Conservation (phyloP, 2,113 vertebrate species). For the Coptodon rendalli region DNA sequence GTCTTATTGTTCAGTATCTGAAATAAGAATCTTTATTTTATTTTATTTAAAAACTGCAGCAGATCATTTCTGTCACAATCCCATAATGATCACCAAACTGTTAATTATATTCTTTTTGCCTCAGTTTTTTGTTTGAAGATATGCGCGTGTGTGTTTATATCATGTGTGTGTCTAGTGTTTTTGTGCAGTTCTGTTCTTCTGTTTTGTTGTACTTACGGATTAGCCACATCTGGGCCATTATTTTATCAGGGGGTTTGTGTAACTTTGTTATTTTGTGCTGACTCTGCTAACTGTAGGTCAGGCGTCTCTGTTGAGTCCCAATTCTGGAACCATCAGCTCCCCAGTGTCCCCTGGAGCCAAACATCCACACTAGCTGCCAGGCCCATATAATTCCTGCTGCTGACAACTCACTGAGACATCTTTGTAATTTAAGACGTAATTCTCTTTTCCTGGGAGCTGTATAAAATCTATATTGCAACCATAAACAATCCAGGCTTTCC, state of each 20-base stretch:
- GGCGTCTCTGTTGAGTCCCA: constrained; percentile 25
- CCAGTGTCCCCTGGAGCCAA: constrained; percentile 30
- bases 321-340: constrained; percentile 33
- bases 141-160: neutral
- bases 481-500: constrained; percentile 67
- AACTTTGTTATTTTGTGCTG: constrained; percentile 53
- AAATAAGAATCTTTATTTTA: neutral
- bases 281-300: constrained; percentile 50
- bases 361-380: constrained; percentile 32
- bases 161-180: neutral
- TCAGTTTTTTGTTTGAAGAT: neutral
- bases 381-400: constrained; percentile 47
- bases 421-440: constrained; percentile 73
- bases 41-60: neutral
- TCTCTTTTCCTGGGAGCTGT: constrained; percentile 69
- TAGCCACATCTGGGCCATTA: constrained; percentile 42
- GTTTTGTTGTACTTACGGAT: neutral
- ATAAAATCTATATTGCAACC: constrained; percentile 75
- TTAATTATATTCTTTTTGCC: neutral
- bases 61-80: neutral
- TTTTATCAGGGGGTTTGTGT: constrained; percentile 44
- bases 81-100: neutral
- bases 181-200: neutral
- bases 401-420: constrained; percentile 63
- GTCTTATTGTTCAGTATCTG: neutral